Percentiles rank a stretch among this genome's conserved stretches.
Evolutionary conservation across 1,140 invertebrate species (phyloP).

Genomic region (Drosophila suzukii): DNA sequence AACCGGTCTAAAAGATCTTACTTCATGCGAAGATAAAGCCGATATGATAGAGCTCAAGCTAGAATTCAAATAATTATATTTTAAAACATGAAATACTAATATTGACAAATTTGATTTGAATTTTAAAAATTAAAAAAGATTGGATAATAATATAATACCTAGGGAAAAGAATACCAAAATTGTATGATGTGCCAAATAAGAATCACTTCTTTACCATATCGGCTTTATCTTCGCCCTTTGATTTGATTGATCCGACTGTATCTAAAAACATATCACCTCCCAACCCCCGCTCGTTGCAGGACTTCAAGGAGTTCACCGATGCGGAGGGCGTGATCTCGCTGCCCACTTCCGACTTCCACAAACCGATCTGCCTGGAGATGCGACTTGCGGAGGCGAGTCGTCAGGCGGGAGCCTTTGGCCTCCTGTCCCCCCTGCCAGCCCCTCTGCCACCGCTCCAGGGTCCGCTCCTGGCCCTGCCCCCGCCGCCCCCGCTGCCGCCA

Average conservation of each 20-base stretch:
- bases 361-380: slow-evolving; percentile 92
- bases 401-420: slow-evolving; percentile 66
- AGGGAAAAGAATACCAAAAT: too few species aligned
- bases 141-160: too few species aligned
- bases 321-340: slow-evolving; percentile 94
- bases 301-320: slow-evolving; percentile 94
- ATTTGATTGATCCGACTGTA: neutral
- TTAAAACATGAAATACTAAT: too few species aligned
- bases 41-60: neutral
- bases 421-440: slow-evolving; percentile 38
- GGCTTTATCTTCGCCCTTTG: neutral
- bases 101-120: too few species aligned
- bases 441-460: slow-evolving; percentile 19
- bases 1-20: neutral
- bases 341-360: slow-evolving; percentile 90
- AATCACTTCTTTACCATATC: neutral
- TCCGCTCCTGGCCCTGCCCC: slow-evolving; percentile 31
- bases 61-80: too few species aligned
- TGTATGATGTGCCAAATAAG: too few species aligned
- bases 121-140: too few species aligned
- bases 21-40: neutral
- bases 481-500: slow-evolving; percentile 24
- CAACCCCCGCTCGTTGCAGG: slow-evolving; percentile 85
- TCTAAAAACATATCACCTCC: neutral
- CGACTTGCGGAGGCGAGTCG: slow-evolving; percentile 73